Conservation (phyloP, 2,888 invertebrate genomes). For the Hirtodrosophila histrioides region DNA sequence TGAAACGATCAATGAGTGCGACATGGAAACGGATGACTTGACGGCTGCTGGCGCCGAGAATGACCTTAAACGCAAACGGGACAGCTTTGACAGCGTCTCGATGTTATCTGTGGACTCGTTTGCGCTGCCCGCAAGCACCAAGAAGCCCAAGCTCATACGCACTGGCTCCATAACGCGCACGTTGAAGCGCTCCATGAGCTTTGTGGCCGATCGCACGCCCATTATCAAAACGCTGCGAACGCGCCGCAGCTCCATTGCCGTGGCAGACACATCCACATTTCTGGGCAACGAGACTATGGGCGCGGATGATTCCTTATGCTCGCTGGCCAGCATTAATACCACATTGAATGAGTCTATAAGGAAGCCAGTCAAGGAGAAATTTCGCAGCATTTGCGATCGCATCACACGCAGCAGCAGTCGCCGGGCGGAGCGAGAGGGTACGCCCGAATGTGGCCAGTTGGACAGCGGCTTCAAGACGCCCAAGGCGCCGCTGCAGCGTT, state of each 20-base stretch:
- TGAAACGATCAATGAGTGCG: slow-evolving; percentile 66
- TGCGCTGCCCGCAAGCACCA: slow-evolving; percentile 80
- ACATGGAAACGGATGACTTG: slow-evolving; percentile 63
- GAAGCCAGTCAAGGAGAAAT: slow-evolving; percentile 82
- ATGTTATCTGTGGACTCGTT: slow-evolving; percentile 83
- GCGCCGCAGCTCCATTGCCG: slow-evolving; percentile 78
- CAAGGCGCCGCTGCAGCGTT: slow-evolving; percentile 76
- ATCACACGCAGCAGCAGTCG: slow-evolving; percentile 79
- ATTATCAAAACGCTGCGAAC: slow-evolving; percentile 75
- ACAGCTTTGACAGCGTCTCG: slow-evolving; percentile 83
- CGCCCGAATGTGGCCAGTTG: slow-evolving; percentile 49
- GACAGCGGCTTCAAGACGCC: slow-evolving; percentile 83
- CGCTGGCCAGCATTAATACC: slow-evolving; percentile 81
- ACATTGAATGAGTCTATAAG: slow-evolving; percentile 83
- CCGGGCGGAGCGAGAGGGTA: slow-evolving; percentile 43
- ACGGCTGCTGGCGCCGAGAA: slow-evolving; percentile 79
- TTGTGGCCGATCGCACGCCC: slow-evolving; percentile 83
- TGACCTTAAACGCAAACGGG: slow-evolving; percentile 83
- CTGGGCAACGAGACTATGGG: slow-evolving; percentile 49
- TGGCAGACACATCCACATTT: slow-evolving; percentile 54
- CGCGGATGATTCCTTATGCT: slow-evolving; percentile 81
- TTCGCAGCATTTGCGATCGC: slow-evolving; percentile 81
- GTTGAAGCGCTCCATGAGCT: slow-evolving; percentile 83
- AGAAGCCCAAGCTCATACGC: slow-evolving; percentile 84
- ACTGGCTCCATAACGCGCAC: slow-evolving; percentile 84